phyloP scores from a whole-genome alignment of 1,140 invertebrate species.

The Drosophila navojoa region DNA sequence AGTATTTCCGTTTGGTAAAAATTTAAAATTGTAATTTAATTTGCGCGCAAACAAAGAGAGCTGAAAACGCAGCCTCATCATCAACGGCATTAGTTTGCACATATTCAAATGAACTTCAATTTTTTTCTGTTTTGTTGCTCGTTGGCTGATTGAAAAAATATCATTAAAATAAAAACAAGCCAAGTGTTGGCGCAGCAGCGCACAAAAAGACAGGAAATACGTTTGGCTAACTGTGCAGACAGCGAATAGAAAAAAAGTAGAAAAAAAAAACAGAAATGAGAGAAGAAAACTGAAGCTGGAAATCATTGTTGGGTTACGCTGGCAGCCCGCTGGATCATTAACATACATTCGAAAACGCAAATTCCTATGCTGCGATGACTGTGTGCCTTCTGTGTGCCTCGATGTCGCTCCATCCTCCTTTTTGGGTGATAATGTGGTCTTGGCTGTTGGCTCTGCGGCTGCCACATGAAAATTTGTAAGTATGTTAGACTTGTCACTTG shows the following conservation, averaged over 20 bases:
- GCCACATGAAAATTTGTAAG: slow-evolving; percentile 77
- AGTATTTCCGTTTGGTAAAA: slow-evolving; percentile 57
- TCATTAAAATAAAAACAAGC: slow-evolving; percentile 77
- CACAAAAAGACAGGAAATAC: slow-evolving; percentile 71
- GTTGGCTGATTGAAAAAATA: slow-evolving; percentile 33
- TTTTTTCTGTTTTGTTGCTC: neutral
- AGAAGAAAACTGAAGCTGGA: slow-evolving; percentile 49
- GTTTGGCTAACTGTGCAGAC: slow-evolving; percentile 57
- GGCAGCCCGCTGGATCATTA: slow-evolving; percentile 62
- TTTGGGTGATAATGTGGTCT: slow-evolving; percentile 45
- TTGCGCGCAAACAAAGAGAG: slow-evolving; percentile 36
- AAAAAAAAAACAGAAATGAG: neutral
- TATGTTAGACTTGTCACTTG: slow-evolving; percentile 82
- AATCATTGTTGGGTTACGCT: slow-evolving; percentile 55
- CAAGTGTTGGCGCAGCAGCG: slow-evolving; percentile 56
- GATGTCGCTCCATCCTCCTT: neutral
- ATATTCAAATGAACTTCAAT: slow-evolving; percentile 69
- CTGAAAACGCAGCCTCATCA: slow-evolving; percentile 51
- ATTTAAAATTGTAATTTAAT: slow-evolving; percentile 75
- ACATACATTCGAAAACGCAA: slow-evolving; percentile 80
- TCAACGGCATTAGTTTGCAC: slow-evolving; percentile 72
- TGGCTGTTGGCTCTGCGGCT: slow-evolving; percentile 21
- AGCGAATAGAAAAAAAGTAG: neutral
- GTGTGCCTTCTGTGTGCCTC: slow-evolving; percentile 11
- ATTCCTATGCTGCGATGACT: slow-evolving; percentile 53